Evolutionary conservation across 2,113 vertebrate species (phyloP).

Genomic region (Anthoscopus minutus): DNA sequence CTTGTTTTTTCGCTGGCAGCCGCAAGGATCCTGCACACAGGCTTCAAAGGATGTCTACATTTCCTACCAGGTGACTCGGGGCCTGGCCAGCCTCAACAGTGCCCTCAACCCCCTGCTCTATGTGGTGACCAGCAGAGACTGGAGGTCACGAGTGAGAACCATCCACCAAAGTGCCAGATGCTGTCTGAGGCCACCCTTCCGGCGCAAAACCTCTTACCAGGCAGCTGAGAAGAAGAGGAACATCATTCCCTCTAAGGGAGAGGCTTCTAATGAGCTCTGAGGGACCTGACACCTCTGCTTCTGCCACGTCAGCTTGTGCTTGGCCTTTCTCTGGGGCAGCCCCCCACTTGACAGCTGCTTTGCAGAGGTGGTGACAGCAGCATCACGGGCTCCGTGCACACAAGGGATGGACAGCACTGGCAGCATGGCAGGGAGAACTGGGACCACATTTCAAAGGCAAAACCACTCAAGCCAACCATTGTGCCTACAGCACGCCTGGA

Average conservation of each 20-base stretch:
- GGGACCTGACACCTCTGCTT: not conserved
- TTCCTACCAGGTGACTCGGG: slow-evolving; percentile 73
- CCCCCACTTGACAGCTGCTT: not conserved
- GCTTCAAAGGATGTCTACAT: slow-evolving; percentile 62
- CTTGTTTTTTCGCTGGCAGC: slow-evolving; percentile 58
- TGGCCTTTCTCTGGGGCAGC: not conserved
- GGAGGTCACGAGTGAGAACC: not conserved
- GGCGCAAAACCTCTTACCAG: not conserved
- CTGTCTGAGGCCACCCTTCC: not conserved
- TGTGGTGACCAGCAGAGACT: slow-evolving; percentile 57
- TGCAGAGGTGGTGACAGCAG: not conserved
- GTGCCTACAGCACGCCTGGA: fast-evolving
- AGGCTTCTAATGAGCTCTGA: slow-evolving; percentile 31
- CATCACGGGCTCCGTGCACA: not conserved
- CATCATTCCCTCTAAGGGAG: not conserved
- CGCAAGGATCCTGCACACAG: not conserved
- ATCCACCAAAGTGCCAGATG: not conserved
- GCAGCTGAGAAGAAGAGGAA: not conserved
- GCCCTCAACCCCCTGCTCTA: slow-evolving; percentile 80
- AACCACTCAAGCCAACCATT: not conserved
- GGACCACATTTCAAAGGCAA: not conserved
- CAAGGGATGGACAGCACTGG: not conserved
- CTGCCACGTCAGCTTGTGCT: not conserved
- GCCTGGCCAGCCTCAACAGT: slow-evolving; percentile 77
- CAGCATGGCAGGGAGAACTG: not conserved